phyloP scores from a whole-genome alignment of 2,113 vertebrate genomes.

The Illadopsis cleaveri region DNA sequence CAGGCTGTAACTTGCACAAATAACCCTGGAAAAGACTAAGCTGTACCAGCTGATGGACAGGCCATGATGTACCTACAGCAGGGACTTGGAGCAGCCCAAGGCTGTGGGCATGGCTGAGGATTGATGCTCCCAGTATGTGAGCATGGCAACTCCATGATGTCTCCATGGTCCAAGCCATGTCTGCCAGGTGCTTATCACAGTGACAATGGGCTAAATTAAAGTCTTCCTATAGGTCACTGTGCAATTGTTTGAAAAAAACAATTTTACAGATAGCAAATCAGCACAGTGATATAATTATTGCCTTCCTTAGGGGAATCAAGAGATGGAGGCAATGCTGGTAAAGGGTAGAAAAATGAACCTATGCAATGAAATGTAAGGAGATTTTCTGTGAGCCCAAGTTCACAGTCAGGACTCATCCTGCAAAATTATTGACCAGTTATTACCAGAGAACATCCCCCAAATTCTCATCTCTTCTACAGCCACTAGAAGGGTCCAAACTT shows the following conservation, averaged over 20 bases:
- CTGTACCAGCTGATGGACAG: not conserved
- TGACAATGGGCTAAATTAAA: not conserved
- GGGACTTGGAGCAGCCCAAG: not conserved
- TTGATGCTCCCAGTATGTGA: not conserved
- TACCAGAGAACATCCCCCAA: not conserved
- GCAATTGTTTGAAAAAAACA: not conserved
- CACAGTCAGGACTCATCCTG: not conserved
- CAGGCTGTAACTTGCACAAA: not conserved
- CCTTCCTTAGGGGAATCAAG: not conserved
- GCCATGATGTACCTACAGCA: accelerated
- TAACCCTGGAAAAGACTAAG: not conserved
- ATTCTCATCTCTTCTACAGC: not conserved
- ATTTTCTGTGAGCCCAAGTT: not conserved
- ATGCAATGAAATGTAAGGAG: not conserved
- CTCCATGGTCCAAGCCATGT: not conserved
- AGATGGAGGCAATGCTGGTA: not conserved
- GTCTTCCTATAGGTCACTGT: not conserved
- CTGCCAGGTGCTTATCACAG: not conserved
- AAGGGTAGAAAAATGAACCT: not conserved
- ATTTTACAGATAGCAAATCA: not conserved
- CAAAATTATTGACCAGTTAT: not conserved
- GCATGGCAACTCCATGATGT: not conserved
- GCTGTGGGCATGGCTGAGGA: not conserved
- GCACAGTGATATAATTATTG: not conserved
- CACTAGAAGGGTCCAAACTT: not conserved